phyloP scores from a whole-genome alignment of 2,797 vertebrate species.

The Champsocephalus esox region DNA sequence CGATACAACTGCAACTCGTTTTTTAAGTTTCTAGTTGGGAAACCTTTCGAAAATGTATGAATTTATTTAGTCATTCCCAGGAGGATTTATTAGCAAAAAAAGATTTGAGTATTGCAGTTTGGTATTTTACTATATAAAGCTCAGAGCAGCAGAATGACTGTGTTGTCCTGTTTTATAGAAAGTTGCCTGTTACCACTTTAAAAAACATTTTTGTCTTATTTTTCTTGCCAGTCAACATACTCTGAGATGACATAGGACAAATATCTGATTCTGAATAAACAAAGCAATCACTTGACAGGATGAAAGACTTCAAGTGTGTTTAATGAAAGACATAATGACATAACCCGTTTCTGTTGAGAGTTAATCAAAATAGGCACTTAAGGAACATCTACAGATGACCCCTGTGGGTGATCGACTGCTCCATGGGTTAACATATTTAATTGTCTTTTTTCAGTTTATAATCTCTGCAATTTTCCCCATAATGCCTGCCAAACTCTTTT shows the following conservation, averaged over 20 bases:
- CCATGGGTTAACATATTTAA: slow-evolving; percentile 49
- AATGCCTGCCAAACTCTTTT: slow-evolving; percentile 45
- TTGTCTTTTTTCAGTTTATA: slow-evolving; percentile 41
- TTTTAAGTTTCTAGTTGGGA: slow-evolving; percentile 22
- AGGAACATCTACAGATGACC: slow-evolving; percentile 8
- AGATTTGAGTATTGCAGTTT: background rate
- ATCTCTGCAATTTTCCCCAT: slow-evolving; percentile 45
- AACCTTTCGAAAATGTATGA: slow-evolving; percentile 27
- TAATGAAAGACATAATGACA: slow-evolving; percentile 15
- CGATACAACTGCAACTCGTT: no score
- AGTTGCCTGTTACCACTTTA: no score
- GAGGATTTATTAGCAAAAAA: slow-evolving; percentile 62
- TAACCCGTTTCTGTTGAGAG: slow-evolving; percentile 21
- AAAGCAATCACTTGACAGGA: background rate
- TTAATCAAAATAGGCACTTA: slow-evolving; percentile 33
- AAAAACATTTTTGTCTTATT: background rate
- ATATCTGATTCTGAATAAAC: background rate
- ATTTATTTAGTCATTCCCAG: slow-evolving; percentile 36
- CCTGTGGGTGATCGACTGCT: slow-evolving; percentile 30
- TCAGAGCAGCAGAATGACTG: slow-evolving; percentile 6
- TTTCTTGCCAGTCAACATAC: background rate
- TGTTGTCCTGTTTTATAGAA: background rate
- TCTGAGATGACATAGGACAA: background rate
- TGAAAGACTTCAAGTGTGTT: background rate
- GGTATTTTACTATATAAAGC: background rate